Base-by-base conservation (phyloP, 2,113 vertebrate species). In the Emydura subglobosa region DNA sequence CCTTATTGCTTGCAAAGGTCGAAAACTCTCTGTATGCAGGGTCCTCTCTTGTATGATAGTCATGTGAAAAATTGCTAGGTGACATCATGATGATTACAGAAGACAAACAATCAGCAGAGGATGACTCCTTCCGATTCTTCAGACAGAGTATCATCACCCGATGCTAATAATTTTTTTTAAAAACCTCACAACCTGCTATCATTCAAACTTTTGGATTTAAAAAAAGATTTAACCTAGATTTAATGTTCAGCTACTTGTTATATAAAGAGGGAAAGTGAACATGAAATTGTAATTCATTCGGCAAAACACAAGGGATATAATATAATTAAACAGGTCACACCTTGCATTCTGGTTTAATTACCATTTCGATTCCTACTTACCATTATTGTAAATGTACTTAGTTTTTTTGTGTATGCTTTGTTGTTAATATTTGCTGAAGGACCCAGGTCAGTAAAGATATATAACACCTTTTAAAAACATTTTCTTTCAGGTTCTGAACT, bases 301-400 rank as follows among this genome's bases (percentile, higher is more conserved):
- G 25, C 68, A 89, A 54, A 49, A 78, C 55, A 76, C 22, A 12
- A 65, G 86, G 81, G 83, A 91, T 85, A 74, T 34, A 13, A 4
- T 50, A 24, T 76, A 85, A 55, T 50, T 65, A 81, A 82, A 51
- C 44, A 22, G 61, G 50, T 87, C 91, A 61, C 5, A 14, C 22
- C 85, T 94, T 72, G n/a, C 83, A 25, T 83, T 59, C 42, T 80
- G 25, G 31, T 91, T 87, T 85, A 61, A 87, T 79, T 57, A 78
- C 31, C 80, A 82, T 92, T 95, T 95, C 92, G 17, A 93, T 92
- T 91, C 86, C 88, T 78, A 82, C 34, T 91, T 95, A 78, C 47
- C 24, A 6, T 8, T 78, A 85, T 92, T 91, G 95, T 89, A 24
- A 10, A 9, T 19, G 17, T 59, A 59, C 10, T 39, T 39, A 39